These are phyloP conservation scores for Camponotus pennsylvanicus DNA, from an alignment of 1,140 invertebrate species.

Conservation along the genomic window DNA sequence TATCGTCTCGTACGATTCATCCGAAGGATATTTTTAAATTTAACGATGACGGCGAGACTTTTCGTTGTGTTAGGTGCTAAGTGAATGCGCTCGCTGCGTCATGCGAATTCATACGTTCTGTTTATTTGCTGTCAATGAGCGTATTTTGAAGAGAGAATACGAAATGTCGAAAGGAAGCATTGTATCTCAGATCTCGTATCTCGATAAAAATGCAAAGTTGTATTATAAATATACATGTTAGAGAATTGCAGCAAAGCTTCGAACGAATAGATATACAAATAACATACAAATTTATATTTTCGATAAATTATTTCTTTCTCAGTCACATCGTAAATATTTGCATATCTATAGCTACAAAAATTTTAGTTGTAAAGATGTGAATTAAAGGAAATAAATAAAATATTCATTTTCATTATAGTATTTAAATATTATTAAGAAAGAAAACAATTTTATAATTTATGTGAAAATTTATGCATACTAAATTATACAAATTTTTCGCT, in stretches of 20 bases:
- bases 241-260: background rate
- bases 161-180: background rate
- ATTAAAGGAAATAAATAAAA: slow-evolving; percentile 1
- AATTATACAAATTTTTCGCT: background rate
- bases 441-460: background rate
- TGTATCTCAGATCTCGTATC: too few relatives aligned
- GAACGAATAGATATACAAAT: background rate
- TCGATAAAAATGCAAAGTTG: background rate
- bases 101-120: slow-evolving; percentile 20
- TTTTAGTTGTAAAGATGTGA: background rate
- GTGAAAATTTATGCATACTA: background rate
- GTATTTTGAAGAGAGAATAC: background rate
- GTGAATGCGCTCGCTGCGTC: slow-evolving; percentile 35
- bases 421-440: background rate
- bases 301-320: background rate
- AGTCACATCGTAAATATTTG: background rate
- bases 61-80: slow-evolving; percentile 37
- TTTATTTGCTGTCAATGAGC: slow-evolving; percentile 24
- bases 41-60: slow-evolving; percentile 49
- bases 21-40: slow-evolving; percentile 50
- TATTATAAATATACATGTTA: background rate
- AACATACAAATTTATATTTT: background rate
- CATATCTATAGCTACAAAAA: background rate
- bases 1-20: background rate
- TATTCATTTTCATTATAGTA: background rate